Percentiles rank a stretch among this genome's conserved stretches.
Evolutionary conservation across 1,140 invertebrate genomes (phyloP).

Genomic region (Heliconius himera): DNA sequence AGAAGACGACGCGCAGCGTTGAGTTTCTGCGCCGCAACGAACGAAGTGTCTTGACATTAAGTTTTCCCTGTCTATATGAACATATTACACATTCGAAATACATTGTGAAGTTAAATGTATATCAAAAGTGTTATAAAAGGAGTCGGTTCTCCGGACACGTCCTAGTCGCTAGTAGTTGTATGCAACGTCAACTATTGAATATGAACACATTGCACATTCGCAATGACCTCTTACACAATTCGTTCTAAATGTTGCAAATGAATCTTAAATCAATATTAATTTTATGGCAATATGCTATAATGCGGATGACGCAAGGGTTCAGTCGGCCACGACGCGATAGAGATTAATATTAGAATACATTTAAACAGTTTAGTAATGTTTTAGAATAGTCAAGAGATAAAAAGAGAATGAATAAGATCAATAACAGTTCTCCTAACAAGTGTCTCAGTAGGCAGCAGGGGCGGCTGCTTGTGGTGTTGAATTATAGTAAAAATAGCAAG

Average conservation of each 20-base stretch:
- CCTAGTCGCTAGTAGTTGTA: background rate
- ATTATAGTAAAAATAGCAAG: too few species aligned
- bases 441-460: background rate
- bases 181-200: background rate
- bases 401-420: background rate
- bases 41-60: too few species aligned
- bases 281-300: background rate
- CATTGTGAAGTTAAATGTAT: too few species aligned
- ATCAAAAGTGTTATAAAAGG: background rate
- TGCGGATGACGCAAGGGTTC: background rate
- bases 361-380: background rate
- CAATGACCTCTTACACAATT: background rate
- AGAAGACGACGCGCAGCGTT: too few species aligned
- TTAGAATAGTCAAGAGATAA: background rate
- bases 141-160: background rate
- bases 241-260: background rate
- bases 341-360: background rate
- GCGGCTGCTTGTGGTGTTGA: too few species aligned
- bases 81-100: too few species aligned
- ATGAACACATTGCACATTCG: background rate
- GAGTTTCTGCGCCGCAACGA: too few species aligned
- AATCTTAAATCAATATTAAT: background rate
- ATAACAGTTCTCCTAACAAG: background rate
- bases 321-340: background rate
- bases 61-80: too few species aligned